phyloP scores from a whole-genome alignment of 2,888 invertebrate genomes.

The Neelides folsomi region DNA sequence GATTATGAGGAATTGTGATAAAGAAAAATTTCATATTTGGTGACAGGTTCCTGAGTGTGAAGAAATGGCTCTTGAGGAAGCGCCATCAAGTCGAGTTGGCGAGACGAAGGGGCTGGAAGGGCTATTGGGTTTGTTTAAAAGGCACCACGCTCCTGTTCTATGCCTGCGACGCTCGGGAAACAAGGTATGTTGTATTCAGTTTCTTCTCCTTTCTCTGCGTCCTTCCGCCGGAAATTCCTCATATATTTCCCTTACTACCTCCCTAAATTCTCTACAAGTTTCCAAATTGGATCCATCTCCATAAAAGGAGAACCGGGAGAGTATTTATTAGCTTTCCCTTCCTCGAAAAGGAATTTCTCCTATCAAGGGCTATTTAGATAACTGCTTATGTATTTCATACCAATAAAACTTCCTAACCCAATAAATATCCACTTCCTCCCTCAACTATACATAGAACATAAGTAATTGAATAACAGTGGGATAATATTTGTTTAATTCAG shows the following conservation, averaged over 20 bases:
- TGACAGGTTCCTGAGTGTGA: conserved; percentile 84
- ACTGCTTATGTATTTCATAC: too few species aligned
- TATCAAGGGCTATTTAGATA: too few species aligned
- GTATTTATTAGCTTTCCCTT: too few species aligned
- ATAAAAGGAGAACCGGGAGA: too few species aligned
- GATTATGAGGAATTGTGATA: neutral
- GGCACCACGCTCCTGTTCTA: conserved; percentile 92
- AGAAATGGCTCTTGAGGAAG: conserved; percentile 93
- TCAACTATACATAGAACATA: too few species aligned
- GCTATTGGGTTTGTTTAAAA: conserved; percentile 96
- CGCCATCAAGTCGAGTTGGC: conserved; percentile 94
- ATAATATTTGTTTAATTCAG: too few species aligned
- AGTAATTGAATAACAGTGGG: too few species aligned
- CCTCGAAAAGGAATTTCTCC: too few species aligned
- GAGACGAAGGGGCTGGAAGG: conserved; percentile 92
- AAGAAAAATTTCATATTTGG: conserved; percentile 21
- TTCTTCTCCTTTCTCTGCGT: neutral
- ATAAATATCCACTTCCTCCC: too few species aligned
- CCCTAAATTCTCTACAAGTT: neutral
- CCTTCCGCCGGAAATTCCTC: neutral
- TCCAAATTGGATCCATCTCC: neutral
- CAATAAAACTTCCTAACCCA: too few species aligned
- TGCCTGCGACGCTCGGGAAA: conserved; percentile 80
- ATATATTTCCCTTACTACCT: neutral
- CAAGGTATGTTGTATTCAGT: conserved; percentile 20